A percentile compares a stretch with the other conserved stretches of the same genome.
Evolutionary conservation across 1,140 invertebrate genomes (phyloP).

Genomic region (Eulimnadia texana): DNA sequence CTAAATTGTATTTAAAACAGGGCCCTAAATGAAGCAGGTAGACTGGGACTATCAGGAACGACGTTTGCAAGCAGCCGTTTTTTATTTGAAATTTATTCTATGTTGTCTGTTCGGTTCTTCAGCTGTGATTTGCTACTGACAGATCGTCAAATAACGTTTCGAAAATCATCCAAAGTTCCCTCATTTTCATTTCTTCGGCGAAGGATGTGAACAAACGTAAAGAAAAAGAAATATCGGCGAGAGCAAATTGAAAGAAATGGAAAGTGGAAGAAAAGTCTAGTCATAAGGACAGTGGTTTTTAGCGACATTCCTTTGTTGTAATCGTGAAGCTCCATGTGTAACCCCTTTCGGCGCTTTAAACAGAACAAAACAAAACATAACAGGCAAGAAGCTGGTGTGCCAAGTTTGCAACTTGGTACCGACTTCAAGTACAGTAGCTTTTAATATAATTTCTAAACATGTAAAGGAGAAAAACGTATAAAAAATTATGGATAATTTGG

Average conservation of each 20-base stretch:
- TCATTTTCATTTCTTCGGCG: background rate
- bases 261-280: background rate
- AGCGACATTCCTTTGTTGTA: background rate
- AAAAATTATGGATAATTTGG: background rate
- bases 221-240: background rate
- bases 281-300: background rate
- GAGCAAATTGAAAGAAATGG: background rate
- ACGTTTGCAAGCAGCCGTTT: too few relatives aligned
- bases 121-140: background rate
- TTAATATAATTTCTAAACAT: too few relatives aligned
- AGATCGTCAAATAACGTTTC: background rate
- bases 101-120: background rate
- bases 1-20: conserved; percentile 13
- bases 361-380: too few relatives aligned
- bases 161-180: background rate
- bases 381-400: too few relatives aligned
- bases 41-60: too few relatives aligned
- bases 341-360: background rate
- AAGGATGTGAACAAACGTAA: background rate
- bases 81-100: too few relatives aligned
- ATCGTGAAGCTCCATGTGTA: background rate
- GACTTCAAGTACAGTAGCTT: too few relatives aligned
- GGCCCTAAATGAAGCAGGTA: background rate
- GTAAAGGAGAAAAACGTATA: background rate
- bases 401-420: too few relatives aligned